A percentile compares a stretch with the other conserved stretches of the same genome.
These are phyloP conservation scores for Drosophila helvetica DNA, from an alignment of 2,888 invertebrate species.

Conservation along the genomic window DNA sequence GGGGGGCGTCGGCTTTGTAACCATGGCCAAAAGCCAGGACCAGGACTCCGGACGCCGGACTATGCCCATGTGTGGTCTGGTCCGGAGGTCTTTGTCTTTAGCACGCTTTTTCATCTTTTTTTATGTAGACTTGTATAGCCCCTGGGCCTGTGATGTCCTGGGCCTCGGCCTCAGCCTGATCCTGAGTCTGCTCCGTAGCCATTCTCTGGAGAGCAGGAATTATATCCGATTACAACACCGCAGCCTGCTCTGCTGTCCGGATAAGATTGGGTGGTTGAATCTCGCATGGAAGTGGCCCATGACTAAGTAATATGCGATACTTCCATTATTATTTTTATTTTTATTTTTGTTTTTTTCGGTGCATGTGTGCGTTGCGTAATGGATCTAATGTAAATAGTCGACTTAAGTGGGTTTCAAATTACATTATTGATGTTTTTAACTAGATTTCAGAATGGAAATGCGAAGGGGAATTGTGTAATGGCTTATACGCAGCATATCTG, in stretches of 20 bases:
- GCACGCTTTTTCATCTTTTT: slow-evolving; percentile 16
- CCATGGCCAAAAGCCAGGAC: slow-evolving; percentile 20
- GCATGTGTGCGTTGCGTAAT: slow-evolving; percentile 41
- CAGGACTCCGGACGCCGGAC: slow-evolving; percentile 8
- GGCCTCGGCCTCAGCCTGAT: too few species aligned
- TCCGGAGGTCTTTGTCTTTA: slow-evolving; percentile 47
- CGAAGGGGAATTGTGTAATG: slow-evolving; percentile 5
- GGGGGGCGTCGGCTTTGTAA: slow-evolving; percentile 50
- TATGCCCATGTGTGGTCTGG: slow-evolving; percentile 10
- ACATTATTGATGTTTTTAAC: slow-evolving; percentile 46
- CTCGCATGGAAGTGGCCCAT: slow-evolving; percentile 1
- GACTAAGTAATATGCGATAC: slow-evolving; percentile 24
- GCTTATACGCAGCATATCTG: not conserved
- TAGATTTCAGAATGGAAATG: slow-evolving; percentile 24
- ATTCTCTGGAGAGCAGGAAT: slow-evolving; percentile 65
- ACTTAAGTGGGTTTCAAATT: slow-evolving; percentile 49
- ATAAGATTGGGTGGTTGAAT: slow-evolving; percentile 50
- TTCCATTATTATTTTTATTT: too few species aligned
- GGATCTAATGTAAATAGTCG: slow-evolving; percentile 48
- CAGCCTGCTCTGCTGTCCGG: slow-evolving; percentile 44
- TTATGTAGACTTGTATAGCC: slow-evolving; percentile 6
- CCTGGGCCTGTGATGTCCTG: not conserved
- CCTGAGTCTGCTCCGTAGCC: slow-evolving; percentile 45
- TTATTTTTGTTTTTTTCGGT: slow-evolving; percentile 19
- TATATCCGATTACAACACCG: slow-evolving; percentile 78